A percentile compares a stretch with the other conserved stretches of the same genome.
Conservation (phyloP, 2,113 vertebrate species). For the Diadophis punctatus region DNA sequence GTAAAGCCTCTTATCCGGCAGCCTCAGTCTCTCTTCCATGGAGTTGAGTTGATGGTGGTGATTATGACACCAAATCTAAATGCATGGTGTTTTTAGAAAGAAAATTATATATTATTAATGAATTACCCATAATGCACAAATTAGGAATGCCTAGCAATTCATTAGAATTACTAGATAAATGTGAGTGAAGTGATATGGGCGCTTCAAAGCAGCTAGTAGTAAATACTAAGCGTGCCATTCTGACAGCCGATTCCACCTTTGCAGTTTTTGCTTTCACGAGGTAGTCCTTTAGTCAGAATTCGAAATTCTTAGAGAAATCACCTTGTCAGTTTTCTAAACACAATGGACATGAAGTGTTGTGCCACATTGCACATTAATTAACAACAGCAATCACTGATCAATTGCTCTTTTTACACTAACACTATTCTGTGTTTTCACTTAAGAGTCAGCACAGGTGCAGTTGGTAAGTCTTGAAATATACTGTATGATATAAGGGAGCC, state of each 20-base stretch:
- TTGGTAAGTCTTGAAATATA: not conserved
- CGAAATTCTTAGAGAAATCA: not conserved
- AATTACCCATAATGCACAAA: not conserved
- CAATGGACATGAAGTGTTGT: not conserved
- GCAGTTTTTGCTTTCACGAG: not conserved
- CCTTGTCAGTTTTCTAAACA: not conserved
- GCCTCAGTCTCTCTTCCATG: no score
- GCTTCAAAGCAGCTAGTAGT: not conserved
- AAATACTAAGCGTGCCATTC: not conserved
- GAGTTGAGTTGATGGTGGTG: not conserved
- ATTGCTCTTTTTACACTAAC: not conserved
- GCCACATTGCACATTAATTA: not conserved
- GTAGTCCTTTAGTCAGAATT: not conserved
- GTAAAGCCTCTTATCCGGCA: not conserved
- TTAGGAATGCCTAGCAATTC: not conserved
- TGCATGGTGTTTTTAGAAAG: not conserved
- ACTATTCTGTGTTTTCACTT: not conserved
- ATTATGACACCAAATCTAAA: not conserved
- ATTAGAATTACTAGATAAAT: not conserved
- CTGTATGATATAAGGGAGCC: not conserved
- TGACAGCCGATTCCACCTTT: not conserved
- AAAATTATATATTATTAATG: not conserved
- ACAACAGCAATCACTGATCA: not conserved
- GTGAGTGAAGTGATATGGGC: not conserved
- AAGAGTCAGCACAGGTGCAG: not conserved